Evolutionary conservation across 1,140 invertebrate species (phyloP), one percentile per base, ranked within the genome.

Genomic region (Drosophila ironensis): DNA sequence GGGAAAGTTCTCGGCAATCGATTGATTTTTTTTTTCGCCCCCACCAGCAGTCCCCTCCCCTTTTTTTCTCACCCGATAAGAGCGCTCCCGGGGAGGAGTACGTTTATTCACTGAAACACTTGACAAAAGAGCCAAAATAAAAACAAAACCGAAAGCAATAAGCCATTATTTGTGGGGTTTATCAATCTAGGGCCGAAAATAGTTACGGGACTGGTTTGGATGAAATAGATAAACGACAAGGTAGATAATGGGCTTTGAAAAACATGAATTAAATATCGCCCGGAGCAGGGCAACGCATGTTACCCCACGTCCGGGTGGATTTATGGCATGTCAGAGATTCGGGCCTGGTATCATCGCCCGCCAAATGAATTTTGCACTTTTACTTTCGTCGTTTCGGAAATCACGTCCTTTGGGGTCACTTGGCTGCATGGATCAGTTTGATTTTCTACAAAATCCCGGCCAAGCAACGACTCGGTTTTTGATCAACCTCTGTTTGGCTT

Each of bases 331-430:
- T 63, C 59, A 24, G 14, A 17, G 14, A 8, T n/a, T 14, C 14
- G n/a, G 40, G 12, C n/a, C n/a, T n/a, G 14, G 53, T 30, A 60
- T 27, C 61, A 61, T 61, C 70, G 51, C 19, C 19, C 19, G 5
- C 17, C 19, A n/a, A n/a, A 33, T 61, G 38, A 19, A n/a, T 35
- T 71, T 76, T 25, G 45, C 73, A 78, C 74, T 77, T 68, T 77
- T 44, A 61, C 74, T 77, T 77, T 77, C 61, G 12, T 12, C 22
- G 28, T 12, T 22, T 46, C 12, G 16, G 30, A 24, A 64, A 63
- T 27, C 57, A 47, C 24, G 33, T 8, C 33, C 41, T 28, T 59
- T 48, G 19, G 45, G 51, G 22, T 54, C 37, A 67, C 50, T 66
- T 47, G 37, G 9, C 46, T 45, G 11, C 44, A 60, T 60, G 35